Percentiles rank a stretch among this genome's conserved stretches.
Conservation (phyloP, 1,140 invertebrate species). For the Zaprionus gabonicus region DNA sequence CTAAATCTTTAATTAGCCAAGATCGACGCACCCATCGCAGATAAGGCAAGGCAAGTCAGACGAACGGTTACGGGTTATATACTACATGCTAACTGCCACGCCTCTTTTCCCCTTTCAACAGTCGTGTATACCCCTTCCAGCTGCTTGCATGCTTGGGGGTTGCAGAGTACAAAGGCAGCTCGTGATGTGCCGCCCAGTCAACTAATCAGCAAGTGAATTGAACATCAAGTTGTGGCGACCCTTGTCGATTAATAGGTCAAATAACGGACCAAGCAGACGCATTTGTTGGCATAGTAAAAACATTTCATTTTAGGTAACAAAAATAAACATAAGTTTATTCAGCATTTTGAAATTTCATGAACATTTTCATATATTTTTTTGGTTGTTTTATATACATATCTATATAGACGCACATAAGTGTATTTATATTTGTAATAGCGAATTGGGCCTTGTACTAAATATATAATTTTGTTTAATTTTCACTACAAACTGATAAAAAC, state of each 20-base stretch:
- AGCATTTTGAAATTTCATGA: conserved; percentile 8
- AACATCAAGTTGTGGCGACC: conserved; percentile 9
- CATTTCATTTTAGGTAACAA: conserved; percentile 11
- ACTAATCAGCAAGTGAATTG: conserved; percentile 10
- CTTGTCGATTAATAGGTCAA: conserved; percentile 10
- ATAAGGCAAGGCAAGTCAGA: background rate
- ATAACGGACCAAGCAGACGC: conserved; percentile 10
- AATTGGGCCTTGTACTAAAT: conserved; percentile 9
- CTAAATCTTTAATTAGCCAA: background rate
- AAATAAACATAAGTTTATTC: conserved; percentile 14
- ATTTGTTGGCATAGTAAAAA: conserved; percentile 9
- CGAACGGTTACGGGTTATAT: background rate
- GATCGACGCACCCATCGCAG: background rate
- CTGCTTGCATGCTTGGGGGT: background rate
- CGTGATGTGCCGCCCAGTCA: background rate
- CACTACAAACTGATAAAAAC: conserved; percentile 10
- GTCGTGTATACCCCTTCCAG: background rate
- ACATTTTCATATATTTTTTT: conserved; percentile 3
- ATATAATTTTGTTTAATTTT: conserved; percentile 11
- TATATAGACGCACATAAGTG: conserved; percentile 2
- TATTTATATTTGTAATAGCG: conserved; percentile 5
- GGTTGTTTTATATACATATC: conserved; percentile 1
- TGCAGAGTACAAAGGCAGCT: background rate
- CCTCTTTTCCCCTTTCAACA: background rate
- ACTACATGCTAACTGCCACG: background rate